Conservation (phyloP, 2,113 vertebrate genomes). For the Vombatus ursinus region DNA sequence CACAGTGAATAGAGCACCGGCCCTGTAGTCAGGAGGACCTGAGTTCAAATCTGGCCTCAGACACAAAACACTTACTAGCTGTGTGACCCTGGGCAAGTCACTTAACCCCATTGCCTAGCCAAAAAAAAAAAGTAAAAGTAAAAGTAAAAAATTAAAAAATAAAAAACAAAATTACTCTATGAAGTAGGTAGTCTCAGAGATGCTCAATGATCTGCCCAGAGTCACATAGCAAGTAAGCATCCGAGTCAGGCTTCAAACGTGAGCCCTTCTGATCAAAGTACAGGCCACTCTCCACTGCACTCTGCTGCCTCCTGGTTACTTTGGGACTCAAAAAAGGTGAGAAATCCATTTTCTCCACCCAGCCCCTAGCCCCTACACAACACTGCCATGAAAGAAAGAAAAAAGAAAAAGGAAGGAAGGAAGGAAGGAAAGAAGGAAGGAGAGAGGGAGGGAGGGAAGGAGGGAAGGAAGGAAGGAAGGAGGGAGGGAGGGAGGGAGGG, state of each 20-base stretch:
- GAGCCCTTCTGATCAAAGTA: background rate
- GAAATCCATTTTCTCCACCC: background rate
- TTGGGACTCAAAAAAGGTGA: background rate
- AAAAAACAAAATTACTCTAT: background rate
- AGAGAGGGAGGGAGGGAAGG: background rate
- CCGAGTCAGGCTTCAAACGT: background rate
- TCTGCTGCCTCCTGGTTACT: background rate
- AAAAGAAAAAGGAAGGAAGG: too few species aligned
- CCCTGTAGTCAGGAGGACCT: too few species aligned
- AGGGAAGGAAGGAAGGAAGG: background rate
- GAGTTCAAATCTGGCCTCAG: too few species aligned
- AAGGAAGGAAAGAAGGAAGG: background rate
- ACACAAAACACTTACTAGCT: too few species aligned
- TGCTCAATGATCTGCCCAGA: background rate
- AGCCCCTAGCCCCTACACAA: background rate
- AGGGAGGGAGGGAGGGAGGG: background rate
- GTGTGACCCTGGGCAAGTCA: too few species aligned
- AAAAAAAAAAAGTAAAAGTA: too few species aligned
- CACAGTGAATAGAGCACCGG: too few species aligned
- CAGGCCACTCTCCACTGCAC: background rate
- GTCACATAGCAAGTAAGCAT: background rate
- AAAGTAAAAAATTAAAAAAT: too few species aligned
- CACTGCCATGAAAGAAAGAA: background rate
- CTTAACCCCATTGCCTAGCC: too few species aligned
- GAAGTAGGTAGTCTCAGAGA: background rate